Percentiles rank a stretch among this genome's conserved stretches.
Evolutionary conservation across 1,140 invertebrate species (phyloP).

Genomic region (Theocolax elegans): DNA sequence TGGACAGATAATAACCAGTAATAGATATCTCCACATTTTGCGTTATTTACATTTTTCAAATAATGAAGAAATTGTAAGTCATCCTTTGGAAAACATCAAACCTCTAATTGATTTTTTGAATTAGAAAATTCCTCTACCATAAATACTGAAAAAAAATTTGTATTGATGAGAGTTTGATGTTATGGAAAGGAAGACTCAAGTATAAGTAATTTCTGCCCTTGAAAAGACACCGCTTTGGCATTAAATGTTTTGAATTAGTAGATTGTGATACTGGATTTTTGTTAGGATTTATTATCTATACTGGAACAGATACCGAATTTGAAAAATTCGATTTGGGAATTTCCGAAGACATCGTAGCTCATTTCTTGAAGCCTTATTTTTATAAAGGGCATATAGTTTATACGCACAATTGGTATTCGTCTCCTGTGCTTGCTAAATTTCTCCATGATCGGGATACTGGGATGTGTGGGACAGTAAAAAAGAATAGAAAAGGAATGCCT

Average conservation of each 20-base stretch:
- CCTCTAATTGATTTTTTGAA: slow-evolving; percentile 35
- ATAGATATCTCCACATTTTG: slow-evolving; percentile 43
- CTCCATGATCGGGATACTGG: slow-evolving; percentile 41
- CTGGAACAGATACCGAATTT: slow-evolving; percentile 32
- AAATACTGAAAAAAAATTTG: slow-evolving; percentile 45
- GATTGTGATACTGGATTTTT: slow-evolving; percentile 55
- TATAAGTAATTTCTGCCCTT: slow-evolving; percentile 43
- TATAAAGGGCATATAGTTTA: slow-evolving; percentile 43
- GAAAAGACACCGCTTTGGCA: slow-evolving; percentile 49
- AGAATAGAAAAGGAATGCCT: slow-evolving; percentile 45
- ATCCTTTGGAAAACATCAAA: slow-evolving; percentile 44
- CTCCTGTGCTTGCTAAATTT: slow-evolving; percentile 43
- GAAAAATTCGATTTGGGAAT: slow-evolving; percentile 43
- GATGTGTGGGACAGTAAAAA: slow-evolving; percentile 45
- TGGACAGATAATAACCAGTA: slow-evolving; percentile 43
- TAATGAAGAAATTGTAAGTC: slow-evolving; percentile 36
- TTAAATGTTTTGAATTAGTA: slow-evolving; percentile 50
- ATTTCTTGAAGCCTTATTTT: slow-evolving; percentile 46
- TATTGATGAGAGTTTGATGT: slow-evolving; percentile 48
- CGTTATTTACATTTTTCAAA: slow-evolving; percentile 36
- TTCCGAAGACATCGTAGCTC: slow-evolving; percentile 42
- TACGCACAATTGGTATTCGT: slow-evolving; percentile 46
- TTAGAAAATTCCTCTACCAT: slow-evolving; percentile 40
- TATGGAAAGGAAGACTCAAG: slow-evolving; percentile 48
- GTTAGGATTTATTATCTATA: slow-evolving; percentile 57